A percentile compares a stretch with the other conserved stretches of the same genome.
These are phyloP conservation scores for Sigmodon hispidus DNA, from an alignment of 2,113 vertebrate species.

Conservation along the genomic window DNA sequence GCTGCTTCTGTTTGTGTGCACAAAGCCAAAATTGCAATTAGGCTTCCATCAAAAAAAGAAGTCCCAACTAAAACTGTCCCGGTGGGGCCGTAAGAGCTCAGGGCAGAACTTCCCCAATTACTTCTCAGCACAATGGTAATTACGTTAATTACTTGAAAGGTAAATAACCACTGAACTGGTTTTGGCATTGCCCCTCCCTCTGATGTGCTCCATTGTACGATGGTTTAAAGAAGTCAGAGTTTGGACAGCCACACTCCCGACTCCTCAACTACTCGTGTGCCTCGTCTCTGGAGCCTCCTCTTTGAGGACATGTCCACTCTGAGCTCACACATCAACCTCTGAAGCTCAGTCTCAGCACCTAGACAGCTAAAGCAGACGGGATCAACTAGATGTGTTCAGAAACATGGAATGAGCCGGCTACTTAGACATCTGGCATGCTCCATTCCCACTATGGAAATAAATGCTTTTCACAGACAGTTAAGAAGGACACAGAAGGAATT, in stretches of 20 bases:
- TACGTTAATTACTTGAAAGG: constrained; percentile 89
- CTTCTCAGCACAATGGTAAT: constrained; percentile 89
- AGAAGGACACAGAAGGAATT: constrained; percentile 19
- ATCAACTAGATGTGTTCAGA: constrained; percentile 58
- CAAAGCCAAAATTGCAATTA: constrained; percentile 92
- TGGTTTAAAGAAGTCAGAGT: constrained; percentile 67
- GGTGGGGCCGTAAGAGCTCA: constrained; percentile 84
- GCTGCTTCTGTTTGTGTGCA: constrained; percentile 87
- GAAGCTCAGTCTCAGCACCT: constrained; percentile 5
- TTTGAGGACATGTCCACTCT: background rate
- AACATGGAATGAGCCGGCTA: background rate
- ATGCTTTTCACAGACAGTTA: constrained; percentile 20
- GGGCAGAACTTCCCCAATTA: constrained; percentile 89
- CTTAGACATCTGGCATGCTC: constrained; percentile 49
- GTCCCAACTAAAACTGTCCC: constrained; percentile 89
- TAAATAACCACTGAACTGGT: constrained; percentile 89
- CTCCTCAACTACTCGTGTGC: background rate
- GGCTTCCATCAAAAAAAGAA: constrained; percentile 90
- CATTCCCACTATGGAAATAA: constrained; percentile 33
- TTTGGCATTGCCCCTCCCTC: constrained; percentile 68
- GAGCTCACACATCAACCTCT: background rate
- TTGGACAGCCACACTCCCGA: background rate
- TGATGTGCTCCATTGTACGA: constrained; percentile 14
- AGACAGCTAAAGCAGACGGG: background rate
- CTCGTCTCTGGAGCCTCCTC: background rate